Percentiles rank a stretch among this genome's conserved stretches.
phyloP scores from a whole-genome alignment of 2,797 vertebrate species.

The Miichthys miiuy region DNA sequence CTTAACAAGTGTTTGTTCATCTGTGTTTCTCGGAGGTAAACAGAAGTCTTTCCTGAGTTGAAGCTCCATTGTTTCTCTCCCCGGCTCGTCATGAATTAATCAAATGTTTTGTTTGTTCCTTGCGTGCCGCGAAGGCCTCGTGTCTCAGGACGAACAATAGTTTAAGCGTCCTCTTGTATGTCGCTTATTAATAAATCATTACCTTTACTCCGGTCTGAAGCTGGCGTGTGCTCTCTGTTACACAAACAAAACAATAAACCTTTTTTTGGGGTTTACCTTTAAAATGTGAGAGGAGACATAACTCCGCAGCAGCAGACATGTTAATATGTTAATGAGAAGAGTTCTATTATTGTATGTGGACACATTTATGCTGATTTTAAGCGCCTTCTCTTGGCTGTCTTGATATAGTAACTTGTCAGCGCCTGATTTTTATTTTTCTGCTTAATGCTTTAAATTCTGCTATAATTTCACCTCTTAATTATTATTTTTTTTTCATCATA shows the following conservation, averaged over 20 bases:
- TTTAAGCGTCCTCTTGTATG: slow-evolving; percentile 18
- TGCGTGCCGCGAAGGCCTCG: slow-evolving; percentile 1
- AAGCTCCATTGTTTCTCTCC: background rate
- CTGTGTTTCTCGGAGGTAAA: background rate
- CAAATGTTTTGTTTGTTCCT: slow-evolving; percentile 29
- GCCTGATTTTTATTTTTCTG: slow-evolving; percentile 17
- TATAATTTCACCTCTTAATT: slow-evolving; percentile 11
- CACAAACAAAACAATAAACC: background rate
- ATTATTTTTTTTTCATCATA: slow-evolving; percentile 1
- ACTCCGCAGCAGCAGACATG: slow-evolving; percentile 10
- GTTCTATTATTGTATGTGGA: slow-evolving; percentile 11
- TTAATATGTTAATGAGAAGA: slow-evolving; percentile 26
- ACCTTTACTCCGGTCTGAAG: slow-evolving; percentile 10
- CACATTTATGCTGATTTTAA: slow-evolving; percentile 86
- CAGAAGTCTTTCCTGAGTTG: background rate
- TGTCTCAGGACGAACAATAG: slow-evolving; percentile 35
- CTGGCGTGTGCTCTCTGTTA: background rate
- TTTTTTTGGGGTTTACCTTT: slow-evolving; percentile 1
- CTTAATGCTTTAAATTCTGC: slow-evolving; percentile 39
- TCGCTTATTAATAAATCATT: slow-evolving; percentile 50
- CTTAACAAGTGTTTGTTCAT: background rate
- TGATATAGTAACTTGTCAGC: slow-evolving; percentile 84
- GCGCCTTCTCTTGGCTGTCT: slow-evolving; percentile 83
- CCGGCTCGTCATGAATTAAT: slow-evolving; percentile 36
- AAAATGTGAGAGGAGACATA: slow-evolving; percentile 10